Evolutionary conservation across 2,888 invertebrate genomes (phyloP).

Genomic region (Dioctria linearis): DNA sequence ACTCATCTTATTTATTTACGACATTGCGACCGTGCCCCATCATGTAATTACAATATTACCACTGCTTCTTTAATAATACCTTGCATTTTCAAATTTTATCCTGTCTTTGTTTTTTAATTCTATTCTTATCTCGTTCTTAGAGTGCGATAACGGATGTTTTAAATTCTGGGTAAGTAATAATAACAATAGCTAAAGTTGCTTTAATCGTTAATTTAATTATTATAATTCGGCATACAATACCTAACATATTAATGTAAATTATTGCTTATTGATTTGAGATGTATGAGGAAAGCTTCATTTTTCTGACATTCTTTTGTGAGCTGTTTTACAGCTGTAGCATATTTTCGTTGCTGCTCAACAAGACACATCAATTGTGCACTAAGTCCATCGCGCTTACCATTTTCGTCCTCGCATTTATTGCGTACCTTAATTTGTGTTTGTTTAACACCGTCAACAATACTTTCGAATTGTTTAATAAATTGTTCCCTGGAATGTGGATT

Average conservation of each 20-base stretch:
- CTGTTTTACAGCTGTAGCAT: slow-evolving; percentile 83
- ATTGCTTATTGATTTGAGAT: slow-evolving; percentile 68
- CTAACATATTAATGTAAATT: slow-evolving; percentile 71
- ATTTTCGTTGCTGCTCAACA: slow-evolving; percentile 82
- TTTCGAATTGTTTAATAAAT: slow-evolving; percentile 91
- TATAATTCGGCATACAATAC: too few species aligned
- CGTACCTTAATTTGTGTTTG: slow-evolving; percentile 86
- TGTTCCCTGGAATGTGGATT: slow-evolving; percentile 86
- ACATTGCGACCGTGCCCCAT: too few species aligned
- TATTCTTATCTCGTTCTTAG: too few species aligned
- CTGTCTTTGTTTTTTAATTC: too few species aligned
- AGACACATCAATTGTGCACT: slow-evolving; percentile 75
- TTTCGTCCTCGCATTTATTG: slow-evolving; percentile 77
- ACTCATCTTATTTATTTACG: too few species aligned
- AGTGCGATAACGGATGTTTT: too few species aligned
- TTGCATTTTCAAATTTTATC: too few species aligned
- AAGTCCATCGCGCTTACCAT: slow-evolving; percentile 77
- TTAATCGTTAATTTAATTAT: too few species aligned
- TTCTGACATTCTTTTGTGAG: slow-evolving; percentile 82
- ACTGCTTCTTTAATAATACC: too few species aligned
- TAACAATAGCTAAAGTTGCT: too few species aligned
- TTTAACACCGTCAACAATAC: slow-evolving; percentile 91
- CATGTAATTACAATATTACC: too few species aligned
- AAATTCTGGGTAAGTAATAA: too few species aligned
- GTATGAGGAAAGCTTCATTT: slow-evolving; percentile 74